A percentile compares a stretch with the other conserved stretches of the same genome.
These are phyloP conservation scores for Priocnemis perturbator DNA, from an alignment of 2,888 invertebrate species.

Conservation along the genomic window DNA sequence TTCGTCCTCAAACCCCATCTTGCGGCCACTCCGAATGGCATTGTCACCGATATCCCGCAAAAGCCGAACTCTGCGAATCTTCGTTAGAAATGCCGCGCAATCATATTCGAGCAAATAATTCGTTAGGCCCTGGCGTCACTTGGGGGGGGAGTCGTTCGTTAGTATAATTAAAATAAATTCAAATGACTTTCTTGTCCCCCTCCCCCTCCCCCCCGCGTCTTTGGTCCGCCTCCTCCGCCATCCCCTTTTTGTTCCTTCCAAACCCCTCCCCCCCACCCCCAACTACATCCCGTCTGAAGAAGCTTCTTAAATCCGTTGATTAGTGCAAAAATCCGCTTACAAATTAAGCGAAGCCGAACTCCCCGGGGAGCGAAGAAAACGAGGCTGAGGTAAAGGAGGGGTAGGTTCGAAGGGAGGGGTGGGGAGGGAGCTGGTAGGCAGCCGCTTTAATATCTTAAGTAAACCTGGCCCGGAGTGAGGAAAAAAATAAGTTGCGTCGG, in stretches of 20 bases:
- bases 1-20: no score
- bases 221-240: background rate
- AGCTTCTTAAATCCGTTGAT: conserved; percentile 73
- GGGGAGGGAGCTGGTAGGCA: conserved; percentile 49
- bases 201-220: conserved; percentile 37
- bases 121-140: conserved; percentile 68
- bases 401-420: conserved; percentile 41
- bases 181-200: conserved; percentile 73
- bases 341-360: conserved; percentile 72
- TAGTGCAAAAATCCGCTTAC: conserved; percentile 75
- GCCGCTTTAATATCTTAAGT: conserved; percentile 74
- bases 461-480: conserved; percentile 64
- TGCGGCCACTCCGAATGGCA: no score
- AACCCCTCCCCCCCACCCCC: conserved; percentile 21
- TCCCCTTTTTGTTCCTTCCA: conserved; percentile 14
- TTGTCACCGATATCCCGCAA: no score
- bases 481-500: conserved; percentile 61
- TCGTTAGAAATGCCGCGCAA: conserved; percentile 70
- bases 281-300: conserved; percentile 22
- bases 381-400: conserved; percentile 36
- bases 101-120: conserved; percentile 75
- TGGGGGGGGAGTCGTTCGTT: conserved; percentile 65
- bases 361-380: conserved; percentile 34
- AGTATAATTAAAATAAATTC: conserved; percentile 76
- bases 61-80: conserved; percentile 58